Conservation (phyloP, 2,888 invertebrate species). For the Pteria penguin region DNA sequence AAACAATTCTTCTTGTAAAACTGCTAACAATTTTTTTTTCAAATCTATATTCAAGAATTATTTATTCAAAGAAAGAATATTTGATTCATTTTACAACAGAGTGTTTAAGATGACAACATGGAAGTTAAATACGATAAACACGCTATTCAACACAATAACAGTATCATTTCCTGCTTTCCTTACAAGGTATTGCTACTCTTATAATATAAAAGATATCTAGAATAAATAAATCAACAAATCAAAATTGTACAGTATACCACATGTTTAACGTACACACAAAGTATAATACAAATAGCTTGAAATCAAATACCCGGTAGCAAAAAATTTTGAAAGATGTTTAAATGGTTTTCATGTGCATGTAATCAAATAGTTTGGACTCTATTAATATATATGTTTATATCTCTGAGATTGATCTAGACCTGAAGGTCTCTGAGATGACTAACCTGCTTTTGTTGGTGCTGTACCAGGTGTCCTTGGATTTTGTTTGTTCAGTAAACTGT, state of each 20-base stretch:
- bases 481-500: constrained; percentile 97
- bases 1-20: too few species aligned
- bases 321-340: not conserved
- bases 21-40: too few species aligned
- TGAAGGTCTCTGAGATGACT: not conserved
- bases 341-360: not conserved
- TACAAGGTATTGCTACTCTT: too few species aligned
- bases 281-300: not conserved
- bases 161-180: too few species aligned
- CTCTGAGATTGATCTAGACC: not conserved
- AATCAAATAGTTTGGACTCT: not conserved
- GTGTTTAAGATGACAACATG: too few species aligned
- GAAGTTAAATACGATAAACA: too few species aligned
- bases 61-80: too few species aligned
- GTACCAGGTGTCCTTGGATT: constrained; percentile 80
- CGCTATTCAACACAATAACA: too few species aligned
- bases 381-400: not conserved
- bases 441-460: constrained; percentile 62
- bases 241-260: not conserved
- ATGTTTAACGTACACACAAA: not conserved
- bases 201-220: too few species aligned
- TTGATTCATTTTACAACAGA: too few species aligned
- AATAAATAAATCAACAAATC: not conserved
- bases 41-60: too few species aligned
- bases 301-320: too few species aligned